These are phyloP conservation scores for Tokudaia muenninki DNA, from an alignment of 2,797 vertebrate genomes.

Conservation along the genomic window DNA sequence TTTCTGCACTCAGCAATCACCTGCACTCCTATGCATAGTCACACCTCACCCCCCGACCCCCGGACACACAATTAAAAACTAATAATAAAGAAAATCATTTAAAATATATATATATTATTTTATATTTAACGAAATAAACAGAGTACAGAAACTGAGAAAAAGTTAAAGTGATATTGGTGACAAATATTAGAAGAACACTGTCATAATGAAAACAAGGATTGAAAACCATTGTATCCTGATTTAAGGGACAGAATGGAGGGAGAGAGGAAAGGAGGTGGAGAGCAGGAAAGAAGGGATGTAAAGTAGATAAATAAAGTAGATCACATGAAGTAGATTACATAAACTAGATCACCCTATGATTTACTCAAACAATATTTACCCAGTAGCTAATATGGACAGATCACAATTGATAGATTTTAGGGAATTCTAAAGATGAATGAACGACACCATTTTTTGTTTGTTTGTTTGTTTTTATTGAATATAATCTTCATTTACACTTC, in stretches of 20 bases:
- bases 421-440: conserved; percentile 7
- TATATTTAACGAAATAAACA: neutral
- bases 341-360: conserved; percentile 6
- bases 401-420: neutral
- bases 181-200: neutral
- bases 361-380: conserved; percentile 44
- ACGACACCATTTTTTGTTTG: no score
- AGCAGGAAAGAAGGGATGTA: neutral
- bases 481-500: no score
- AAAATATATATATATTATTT: neutral
- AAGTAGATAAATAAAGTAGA: neutral
- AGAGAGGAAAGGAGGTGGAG: neutral
- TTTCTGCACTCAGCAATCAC: neutral
- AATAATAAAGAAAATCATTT: neutral
- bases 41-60: neutral
- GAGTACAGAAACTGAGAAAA: neutral
- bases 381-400: neutral
- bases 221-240: neutral
- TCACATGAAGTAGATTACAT: neutral
- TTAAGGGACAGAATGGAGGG: neutral
- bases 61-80: neutral
- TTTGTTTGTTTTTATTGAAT: no score
- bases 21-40: neutral
- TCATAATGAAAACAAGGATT: conserved; percentile 26
- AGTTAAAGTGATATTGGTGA: neutral